Evolutionary conservation across 2,113 vertebrate genomes (phyloP).

Genomic region (Onychorhynchus coronatus): DNA sequence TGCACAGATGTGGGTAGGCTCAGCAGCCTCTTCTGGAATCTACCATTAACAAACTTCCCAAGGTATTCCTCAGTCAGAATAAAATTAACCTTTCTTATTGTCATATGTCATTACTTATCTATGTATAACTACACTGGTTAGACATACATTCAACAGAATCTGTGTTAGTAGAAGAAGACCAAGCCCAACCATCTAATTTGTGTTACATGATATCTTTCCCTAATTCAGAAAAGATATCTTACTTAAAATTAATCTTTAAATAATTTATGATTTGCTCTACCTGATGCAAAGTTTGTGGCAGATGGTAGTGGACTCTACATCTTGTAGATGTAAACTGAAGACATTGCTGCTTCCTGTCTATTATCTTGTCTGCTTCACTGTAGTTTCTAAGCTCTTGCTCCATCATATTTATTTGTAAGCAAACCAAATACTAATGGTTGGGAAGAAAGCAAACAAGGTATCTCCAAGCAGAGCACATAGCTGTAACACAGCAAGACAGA

Average conservation of each 20-base stretch:
- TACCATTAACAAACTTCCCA: neutral
- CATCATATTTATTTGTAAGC: neutral
- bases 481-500: neutral
- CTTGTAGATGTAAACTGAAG: neutral
- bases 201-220: rapidly evolving
- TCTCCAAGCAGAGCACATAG: neutral
- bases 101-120: neutral
- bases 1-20: neutral
- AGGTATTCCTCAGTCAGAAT: neutral
- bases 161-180: neutral
- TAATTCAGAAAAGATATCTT: neutral
- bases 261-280: neutral
- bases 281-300: neutral
- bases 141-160: neutral
- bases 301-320: neutral
- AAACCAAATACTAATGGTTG: neutral
- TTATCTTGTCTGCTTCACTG: neutral
- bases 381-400: neutral
- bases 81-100: neutral
- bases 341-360: neutral
- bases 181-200: neutral
- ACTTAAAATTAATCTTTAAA: neutral
- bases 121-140: neutral
- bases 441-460: neutral
- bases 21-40: neutral